phyloP scores from a whole-genome alignment of 2,888 invertebrate genomes.

The Anthoptus insignis region DNA sequence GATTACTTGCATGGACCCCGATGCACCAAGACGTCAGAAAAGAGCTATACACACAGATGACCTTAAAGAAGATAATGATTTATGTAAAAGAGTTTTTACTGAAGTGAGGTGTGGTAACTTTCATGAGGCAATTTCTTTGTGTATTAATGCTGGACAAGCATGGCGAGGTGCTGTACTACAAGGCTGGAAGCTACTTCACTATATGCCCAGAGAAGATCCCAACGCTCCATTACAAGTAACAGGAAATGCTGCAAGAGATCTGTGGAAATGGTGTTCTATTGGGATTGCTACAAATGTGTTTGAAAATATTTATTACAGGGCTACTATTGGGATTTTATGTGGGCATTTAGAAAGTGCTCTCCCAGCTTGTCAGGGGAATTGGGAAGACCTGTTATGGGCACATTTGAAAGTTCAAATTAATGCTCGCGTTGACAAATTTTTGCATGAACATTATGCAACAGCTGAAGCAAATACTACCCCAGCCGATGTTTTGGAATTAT shows the following conservation, averaged over 20 bases:
- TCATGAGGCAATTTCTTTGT: constrained; percentile 94
- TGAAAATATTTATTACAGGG: constrained; percentile 86
- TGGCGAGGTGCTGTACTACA: constrained; percentile 97
- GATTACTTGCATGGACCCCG: constrained; percentile 94
- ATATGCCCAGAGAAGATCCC: constrained; percentile 90
- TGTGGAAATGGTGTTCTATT: constrained; percentile 93
- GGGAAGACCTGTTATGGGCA: constrained; percentile 98
- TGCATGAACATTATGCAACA: constrained; percentile 79
- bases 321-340: constrained; percentile 93
- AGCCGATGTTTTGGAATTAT: constrained; percentile 71
- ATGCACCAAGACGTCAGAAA: constrained; percentile 94
- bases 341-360: constrained; percentile 94
- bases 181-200: constrained; percentile 96
- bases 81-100: constrained; percentile 88
- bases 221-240: constrained; percentile 87
- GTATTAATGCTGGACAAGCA: constrained; percentile 95
- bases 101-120: constrained; percentile 95
- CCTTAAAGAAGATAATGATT: constrained; percentile 90
- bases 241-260: constrained; percentile 94
- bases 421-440: constrained; percentile 91
- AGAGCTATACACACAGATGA: constrained; percentile 95
- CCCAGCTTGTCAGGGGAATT: constrained; percentile 91
- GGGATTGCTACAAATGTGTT: constrained; percentile 86
- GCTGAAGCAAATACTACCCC: constrained; percentile 77
- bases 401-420: constrained; percentile 94